Evolutionary conservation across 1,140 invertebrate species (phyloP), one percentile per base, ranked within the genome.

Genomic region (Musca vetustissima): DNA sequence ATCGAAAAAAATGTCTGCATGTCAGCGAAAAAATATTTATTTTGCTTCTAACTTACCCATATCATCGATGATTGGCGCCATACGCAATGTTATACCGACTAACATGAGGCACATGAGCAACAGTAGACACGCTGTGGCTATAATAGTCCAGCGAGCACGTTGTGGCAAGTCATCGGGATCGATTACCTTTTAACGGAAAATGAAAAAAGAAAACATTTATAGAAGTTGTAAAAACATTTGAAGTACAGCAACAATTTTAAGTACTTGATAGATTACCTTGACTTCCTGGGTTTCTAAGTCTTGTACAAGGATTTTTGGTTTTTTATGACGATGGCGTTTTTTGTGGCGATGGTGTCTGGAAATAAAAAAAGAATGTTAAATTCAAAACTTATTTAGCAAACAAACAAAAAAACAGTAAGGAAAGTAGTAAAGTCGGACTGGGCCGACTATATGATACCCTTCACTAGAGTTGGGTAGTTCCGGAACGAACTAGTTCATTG

Each of bases 1-100:
- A n/a, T n/a, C n/a, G n/a, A 36, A 15, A 61, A n/a, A 19, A 65
- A 65, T 49, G 7, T 43, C 11, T 2, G 13, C 32, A 11, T 61
- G 6, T 32, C n/a, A 61, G 17, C 19, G 32, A 6, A 59, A 59
- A 9, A 48, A 17, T n/a, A n/a, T n/a, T n/a, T n/a, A n/a, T n/a
- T n/a, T 49, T 43, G 4, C 48, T n/a, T n/a, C n/a, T n/a, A n/a
- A 89, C 92, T 91, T 83, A 96, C 93, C 93, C 89, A 96, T 93
- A 77, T 95, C 93, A 78, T 96, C 94, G 73, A 96, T 96, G 64
- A 96, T 89, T 1, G 94, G 94, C 3, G 93, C 93, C 91, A 96
- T 94, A 43, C 93, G 84, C 2, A 96, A 84, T 0, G 93, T 96
- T 48, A 95, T 89, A 1, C 93, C 93, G n/a, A 96, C 93, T 19